Evolutionary conservation across 2,797 vertebrate species (phyloP).

Genomic region (Bovichtus diacanthus): DNA sequence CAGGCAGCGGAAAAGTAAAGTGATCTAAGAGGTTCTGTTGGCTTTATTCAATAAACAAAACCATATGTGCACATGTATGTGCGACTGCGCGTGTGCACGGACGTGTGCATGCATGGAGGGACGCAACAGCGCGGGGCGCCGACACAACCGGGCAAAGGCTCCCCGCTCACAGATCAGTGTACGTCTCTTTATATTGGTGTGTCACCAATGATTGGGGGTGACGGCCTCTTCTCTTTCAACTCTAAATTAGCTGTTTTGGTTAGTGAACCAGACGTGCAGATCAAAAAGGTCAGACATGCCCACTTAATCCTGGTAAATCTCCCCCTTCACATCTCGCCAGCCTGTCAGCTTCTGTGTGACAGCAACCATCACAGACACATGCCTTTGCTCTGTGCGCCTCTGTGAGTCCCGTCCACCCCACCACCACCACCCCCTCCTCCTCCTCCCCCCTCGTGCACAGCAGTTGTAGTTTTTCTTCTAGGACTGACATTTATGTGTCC

Average conservation of each 20-base stretch:
- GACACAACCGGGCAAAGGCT: background rate
- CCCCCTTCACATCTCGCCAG: conserved; percentile 78
- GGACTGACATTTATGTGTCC: conserved; percentile 23
- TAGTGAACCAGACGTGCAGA: conserved; percentile 77
- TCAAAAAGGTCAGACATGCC: conserved; percentile 84
- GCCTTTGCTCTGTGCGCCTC: conserved; percentile 60
- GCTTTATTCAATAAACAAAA: conserved; percentile 69
- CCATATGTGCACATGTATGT: conserved; percentile 59
- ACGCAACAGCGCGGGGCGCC: background rate
- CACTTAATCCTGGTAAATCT: conserved; percentile 83
- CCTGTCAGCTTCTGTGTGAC: conserved; percentile 79
- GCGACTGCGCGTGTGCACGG: background rate
- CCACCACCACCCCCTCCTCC: no score
- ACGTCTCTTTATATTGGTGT: conserved; percentile 44
- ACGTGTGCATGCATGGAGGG: background rate
- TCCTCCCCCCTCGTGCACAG: background rate
- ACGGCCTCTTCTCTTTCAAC: conserved; percentile 77
- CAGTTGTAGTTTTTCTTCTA: conserved; percentile 35
- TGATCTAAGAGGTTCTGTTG: conserved; percentile 67
- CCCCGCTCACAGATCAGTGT: conserved; percentile 39
- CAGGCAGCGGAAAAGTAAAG: conserved; percentile 71
- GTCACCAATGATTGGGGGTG: conserved; percentile 69
- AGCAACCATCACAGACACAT: conserved; percentile 78
- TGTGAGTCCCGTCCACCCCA: no score
- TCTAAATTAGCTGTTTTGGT: conserved; percentile 83